A percentile compares a stretch with the other conserved stretches of the same genome.
These are phyloP conservation scores for Zeuzera pyrina DNA, from an alignment of 2,888 invertebrate genomes.

Conservation along the genomic window DNA sequence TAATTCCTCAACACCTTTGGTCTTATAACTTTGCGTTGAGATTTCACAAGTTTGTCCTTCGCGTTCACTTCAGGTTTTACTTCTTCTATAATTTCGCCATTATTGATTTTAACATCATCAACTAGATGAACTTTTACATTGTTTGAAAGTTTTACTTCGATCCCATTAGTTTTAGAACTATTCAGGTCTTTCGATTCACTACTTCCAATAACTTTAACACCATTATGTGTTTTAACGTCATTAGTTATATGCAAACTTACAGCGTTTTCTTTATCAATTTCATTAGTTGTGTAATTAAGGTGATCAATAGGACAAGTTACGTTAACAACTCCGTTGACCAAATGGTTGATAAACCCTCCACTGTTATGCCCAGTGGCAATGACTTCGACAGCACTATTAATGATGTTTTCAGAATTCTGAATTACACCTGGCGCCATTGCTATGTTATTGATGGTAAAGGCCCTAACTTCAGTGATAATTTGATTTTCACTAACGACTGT, in stretches of 20 bases:
- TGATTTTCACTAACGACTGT: too few species aligned
- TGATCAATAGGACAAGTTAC: constrained; percentile 40
- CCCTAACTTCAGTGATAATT: not conserved
- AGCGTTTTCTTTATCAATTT: not conserved
- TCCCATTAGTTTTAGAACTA: too few species aligned
- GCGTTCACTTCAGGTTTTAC: constrained; percentile 7
- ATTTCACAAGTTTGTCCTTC: constrained; percentile 23
- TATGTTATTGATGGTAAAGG: not conserved
- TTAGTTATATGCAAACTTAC: not conserved
- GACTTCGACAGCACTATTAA: constrained; percentile 27
- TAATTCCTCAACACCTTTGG: constrained; percentile 57
- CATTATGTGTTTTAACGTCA: not conserved
- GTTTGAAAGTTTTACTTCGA: too few species aligned
- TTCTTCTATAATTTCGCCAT: constrained; percentile 7
- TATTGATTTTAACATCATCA: constrained; percentile 2
- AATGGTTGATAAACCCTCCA: constrained; percentile 27
- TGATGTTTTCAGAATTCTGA: constrained; percentile 38
- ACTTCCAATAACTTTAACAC: not conserved
- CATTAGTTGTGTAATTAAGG: constrained; percentile 11
- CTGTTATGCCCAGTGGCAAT: constrained; percentile 22
- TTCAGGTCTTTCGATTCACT: too few species aligned
- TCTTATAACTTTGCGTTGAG: constrained; percentile 34
- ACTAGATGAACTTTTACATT: too few species aligned
- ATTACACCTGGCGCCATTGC: constrained; percentile 56
- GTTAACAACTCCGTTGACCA: constrained; percentile 13